These are phyloP conservation scores for Paralvinella palmiformis DNA, from an alignment of 1,140 invertebrate genomes.

Conservation along the genomic window DNA sequence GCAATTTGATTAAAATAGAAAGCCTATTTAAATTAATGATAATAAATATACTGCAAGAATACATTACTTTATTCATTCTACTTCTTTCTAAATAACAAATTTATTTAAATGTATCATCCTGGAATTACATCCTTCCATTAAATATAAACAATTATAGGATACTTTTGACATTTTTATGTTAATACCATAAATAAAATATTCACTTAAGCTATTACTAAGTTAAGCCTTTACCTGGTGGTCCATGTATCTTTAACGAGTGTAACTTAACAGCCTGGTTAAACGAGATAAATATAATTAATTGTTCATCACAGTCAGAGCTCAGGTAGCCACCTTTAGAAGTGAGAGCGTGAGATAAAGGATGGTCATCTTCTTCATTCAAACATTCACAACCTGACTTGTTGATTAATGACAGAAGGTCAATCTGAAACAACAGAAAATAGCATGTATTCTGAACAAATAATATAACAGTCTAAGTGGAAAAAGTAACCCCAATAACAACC, in stretches of 20 bases:
- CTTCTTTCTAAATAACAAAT: too few species aligned
- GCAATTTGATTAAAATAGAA: too few species aligned
- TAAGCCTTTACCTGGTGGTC: conserved; percentile 59
- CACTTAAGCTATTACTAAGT: too few species aligned
- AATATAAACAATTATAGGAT: too few species aligned
- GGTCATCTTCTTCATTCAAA: conserved; percentile 92
- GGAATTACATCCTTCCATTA: too few species aligned
- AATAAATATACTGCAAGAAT: too few species aligned
- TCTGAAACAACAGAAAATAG: conserved; percentile 56
- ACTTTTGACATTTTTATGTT: too few species aligned
- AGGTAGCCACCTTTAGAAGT: conserved; percentile 63
- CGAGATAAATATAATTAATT: conserved; percentile 80
- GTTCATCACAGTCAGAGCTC: conserved; percentile 50
- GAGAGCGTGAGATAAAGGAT: conserved; percentile 71
- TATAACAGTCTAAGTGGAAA: not conserved
- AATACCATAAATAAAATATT: too few species aligned
- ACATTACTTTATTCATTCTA: too few species aligned
- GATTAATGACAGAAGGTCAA: conserved; percentile 82
- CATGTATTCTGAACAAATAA: not conserved
- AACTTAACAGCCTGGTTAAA: conserved; percentile 94
- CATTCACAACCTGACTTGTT: conserved; percentile 87
- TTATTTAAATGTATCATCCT: too few species aligned
- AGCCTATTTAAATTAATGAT: too few species aligned
- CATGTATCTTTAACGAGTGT: conserved; percentile 94
- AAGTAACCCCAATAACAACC: not conserved